Conservation (phyloP, 2,888 invertebrate species). For the Gnatocerus cornutus region DNA sequence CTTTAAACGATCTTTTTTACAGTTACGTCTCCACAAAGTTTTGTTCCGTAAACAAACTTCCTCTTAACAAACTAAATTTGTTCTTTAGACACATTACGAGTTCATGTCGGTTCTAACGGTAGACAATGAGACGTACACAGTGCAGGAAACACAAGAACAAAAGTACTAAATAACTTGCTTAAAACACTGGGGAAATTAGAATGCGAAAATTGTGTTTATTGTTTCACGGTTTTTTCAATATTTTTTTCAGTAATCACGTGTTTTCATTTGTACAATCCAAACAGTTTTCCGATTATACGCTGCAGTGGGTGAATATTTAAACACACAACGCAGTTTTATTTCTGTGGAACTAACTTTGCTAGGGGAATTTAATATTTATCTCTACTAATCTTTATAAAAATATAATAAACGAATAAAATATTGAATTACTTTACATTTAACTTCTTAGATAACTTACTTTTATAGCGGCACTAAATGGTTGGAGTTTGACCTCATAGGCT, state of each 20-base stretch:
- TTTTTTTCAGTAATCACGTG: background rate
- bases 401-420: background rate
- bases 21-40: slow-evolving; percentile 20
- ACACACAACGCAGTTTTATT: too few species aligned
- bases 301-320: too few species aligned
- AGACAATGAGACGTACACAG: slow-evolving; percentile 28
- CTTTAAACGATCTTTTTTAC: background rate
- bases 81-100: slow-evolving; percentile 26
- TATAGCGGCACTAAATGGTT: background rate
- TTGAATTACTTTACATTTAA: slow-evolving; percentile 1
- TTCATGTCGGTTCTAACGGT: slow-evolving; percentile 13
- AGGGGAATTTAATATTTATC: too few species aligned
- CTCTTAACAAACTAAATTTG: slow-evolving; percentile 30
- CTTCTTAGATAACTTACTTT: slow-evolving; percentile 2
- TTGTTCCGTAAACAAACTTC: slow-evolving; percentile 26
- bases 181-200: slow-evolving; percentile 34
- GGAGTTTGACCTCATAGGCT: background rate
- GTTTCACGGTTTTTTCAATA: slow-evolving; percentile 11
- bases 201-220: slow-evolving; percentile 27
- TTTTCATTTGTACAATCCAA: too few species aligned
- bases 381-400: too few species aligned
- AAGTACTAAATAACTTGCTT: slow-evolving; percentile 28
- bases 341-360: too few species aligned
- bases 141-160: slow-evolving; percentile 23
- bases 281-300: too few species aligned